These are phyloP conservation scores for Coracias cyanogaster DNA, from an alignment of 2,797 vertebrate genomes.

Conservation along the genomic window DNA sequence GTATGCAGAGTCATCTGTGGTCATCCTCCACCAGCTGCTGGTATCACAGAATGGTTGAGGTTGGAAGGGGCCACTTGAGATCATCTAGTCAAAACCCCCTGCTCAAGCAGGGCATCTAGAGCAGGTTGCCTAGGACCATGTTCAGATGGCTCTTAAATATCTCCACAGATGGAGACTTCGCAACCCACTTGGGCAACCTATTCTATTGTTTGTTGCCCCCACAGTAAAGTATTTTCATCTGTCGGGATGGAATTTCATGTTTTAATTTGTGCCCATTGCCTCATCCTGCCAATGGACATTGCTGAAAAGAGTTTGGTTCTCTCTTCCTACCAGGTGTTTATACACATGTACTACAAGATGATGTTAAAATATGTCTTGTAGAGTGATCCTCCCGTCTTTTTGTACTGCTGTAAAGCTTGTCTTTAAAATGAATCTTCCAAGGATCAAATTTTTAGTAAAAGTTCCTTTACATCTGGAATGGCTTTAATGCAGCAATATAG, in stretches of 20 bases:
- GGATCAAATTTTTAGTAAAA: not conserved
- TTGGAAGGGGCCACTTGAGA: not conserved
- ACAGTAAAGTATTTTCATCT: not conserved
- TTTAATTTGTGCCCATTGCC: not conserved
- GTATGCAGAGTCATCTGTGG: not conserved
- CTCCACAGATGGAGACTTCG: not conserved
- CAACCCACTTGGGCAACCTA: not conserved
- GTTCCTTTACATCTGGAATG: not conserved
- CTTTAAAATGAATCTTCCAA: constrained; percentile 27
- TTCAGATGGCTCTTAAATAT: not conserved
- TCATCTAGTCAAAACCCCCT: not conserved
- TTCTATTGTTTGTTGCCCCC: not conserved
- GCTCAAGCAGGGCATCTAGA: not conserved
- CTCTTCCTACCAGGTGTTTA: not conserved
- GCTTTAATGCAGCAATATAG: not conserved
- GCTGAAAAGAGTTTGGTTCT: not conserved
- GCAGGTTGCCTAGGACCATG: not conserved
- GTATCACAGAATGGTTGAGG: not conserved
- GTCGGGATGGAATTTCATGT: not conserved
- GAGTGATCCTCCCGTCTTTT: not conserved
- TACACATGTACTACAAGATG: not conserved
- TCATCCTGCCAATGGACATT: not conserved
- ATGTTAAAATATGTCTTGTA: constrained; percentile 13
- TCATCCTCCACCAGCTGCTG: constrained; percentile 24
- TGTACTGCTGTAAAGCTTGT: not conserved